Evolutionary conservation across 2,888 invertebrate species (phyloP), one percentile per base, ranked within the genome.

Genomic region (Ectemnius lituratus): DNA sequence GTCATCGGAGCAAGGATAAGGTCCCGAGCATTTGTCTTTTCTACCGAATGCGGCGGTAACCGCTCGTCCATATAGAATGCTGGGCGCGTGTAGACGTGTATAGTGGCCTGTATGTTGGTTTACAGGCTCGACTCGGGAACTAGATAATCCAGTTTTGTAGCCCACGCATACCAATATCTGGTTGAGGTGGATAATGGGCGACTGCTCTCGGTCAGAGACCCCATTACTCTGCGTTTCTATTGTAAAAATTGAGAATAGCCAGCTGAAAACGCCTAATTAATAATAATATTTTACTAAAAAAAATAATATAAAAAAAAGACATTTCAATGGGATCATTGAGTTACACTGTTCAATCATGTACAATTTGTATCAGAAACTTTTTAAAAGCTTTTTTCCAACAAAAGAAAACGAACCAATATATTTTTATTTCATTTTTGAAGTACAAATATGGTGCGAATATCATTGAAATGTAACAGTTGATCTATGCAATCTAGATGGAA

Each of bases 161-260:
- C 67, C 70, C 74, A 74, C 76, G 69, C 71, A 71, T 59, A 63
- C 62, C 58, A 66, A 70, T 73, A 66, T 56, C 4, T 49, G 63
- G 59, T 2, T 45, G 59, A 68, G 67, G 52, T 68, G 62, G 73
- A 62, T 73, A 73, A 69, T 69, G 76, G 52, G 65, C 70, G 60
- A 63, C 63, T 58, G 60, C 72, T 73, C 18, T 70, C 82, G 83
- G 82, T 83, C 84, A 81, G 75, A 75, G 81, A 85, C 82, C 83
- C 75, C 78, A 67, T 78, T 72, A 74, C 79, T 81, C 76, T 64
- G 37, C 46, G 37, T 37, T 80, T 80, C 70, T 79, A 69, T 47
- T 47, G 23, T 13, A 37, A 37, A 37, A 37, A 8, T 37, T 11
- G 37, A 8, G 37, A 4, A 37, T 6, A 37, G 37, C 37, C 37